Evolutionary conservation across 2,888 invertebrate genomes (phyloP).

Genomic region (Dromius quadrimaculatus): DNA sequence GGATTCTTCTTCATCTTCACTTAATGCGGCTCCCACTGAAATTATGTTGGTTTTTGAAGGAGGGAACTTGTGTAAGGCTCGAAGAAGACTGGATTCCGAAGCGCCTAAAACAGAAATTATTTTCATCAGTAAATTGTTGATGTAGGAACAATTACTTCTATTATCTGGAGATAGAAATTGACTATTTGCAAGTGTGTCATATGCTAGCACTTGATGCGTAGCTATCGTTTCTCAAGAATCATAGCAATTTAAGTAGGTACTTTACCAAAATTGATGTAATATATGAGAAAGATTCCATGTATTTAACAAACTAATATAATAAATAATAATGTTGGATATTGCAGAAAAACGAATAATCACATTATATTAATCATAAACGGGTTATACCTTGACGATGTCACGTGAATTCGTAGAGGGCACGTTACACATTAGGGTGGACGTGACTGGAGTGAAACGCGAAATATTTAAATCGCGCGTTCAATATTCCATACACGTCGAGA

Average conservation of each 20-base stretch:
- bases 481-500: slow-evolving; percentile 43
- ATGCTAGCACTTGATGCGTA: no score
- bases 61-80: slow-evolving; percentile 81
- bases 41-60: slow-evolving; percentile 61
- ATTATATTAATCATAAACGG: slow-evolving; percentile 48
- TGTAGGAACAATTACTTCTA: no score
- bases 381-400: slow-evolving; percentile 38
- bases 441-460: slow-evolving; percentile 37
- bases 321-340: no score
- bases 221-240: no score
- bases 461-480: slow-evolving; percentile 50
- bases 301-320: no score
- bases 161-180: no score
- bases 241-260: no score
- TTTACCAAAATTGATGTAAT: no score
- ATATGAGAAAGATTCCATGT: no score
- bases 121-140: no score
- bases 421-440: slow-evolving; percentile 40
- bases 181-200: no score
- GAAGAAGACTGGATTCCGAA: slow-evolving; percentile 78
- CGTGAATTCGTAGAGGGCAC: slow-evolving; percentile 38
- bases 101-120: slow-evolving; percentile 70
- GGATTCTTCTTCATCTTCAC: slow-evolving; percentile 13
- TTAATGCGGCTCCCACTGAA: neutral
- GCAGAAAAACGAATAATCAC: no score